Evolutionary conservation across 2,888 invertebrate genomes (phyloP).

Genomic region (Timema cristinae): DNA sequence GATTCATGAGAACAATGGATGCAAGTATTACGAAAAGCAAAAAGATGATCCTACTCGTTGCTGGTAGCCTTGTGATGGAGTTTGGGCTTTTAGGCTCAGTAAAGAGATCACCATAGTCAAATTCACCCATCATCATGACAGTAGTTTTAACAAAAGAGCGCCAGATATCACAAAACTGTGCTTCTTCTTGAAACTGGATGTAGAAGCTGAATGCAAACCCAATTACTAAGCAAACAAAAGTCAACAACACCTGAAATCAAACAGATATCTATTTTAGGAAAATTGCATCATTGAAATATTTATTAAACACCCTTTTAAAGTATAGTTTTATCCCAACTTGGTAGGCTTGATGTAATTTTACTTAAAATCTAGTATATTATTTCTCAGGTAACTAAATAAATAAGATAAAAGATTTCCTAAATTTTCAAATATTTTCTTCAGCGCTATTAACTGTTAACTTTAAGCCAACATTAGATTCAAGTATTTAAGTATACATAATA

Average conservation of each 20-base stretch:
- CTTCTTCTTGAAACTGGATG: slow-evolving; percentile 48
- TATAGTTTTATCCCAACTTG: no score
- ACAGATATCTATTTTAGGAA: not conserved
- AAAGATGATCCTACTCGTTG: slow-evolving; percentile 48
- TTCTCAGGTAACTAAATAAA: no score
- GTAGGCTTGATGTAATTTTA: no score
- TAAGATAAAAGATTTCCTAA: no score
- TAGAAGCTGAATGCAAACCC: slow-evolving; percentile 55
- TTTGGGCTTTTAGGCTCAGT: slow-evolving; percentile 30
- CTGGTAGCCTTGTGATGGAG: slow-evolving; percentile 32
- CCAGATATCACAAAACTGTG: slow-evolving; percentile 45
- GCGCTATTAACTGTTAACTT: no score
- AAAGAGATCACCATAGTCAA: slow-evolving; percentile 49
- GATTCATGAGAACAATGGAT: slow-evolving; percentile 54
- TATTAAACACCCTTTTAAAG: not conserved
- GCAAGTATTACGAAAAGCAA: slow-evolving; percentile 50
- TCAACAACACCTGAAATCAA: slow-evolving; percentile 47
- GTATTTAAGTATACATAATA: no score
- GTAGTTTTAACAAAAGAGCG: slow-evolving; percentile 49
- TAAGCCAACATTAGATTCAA: no score
- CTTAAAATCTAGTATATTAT: no score
- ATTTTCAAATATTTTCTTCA: no score
- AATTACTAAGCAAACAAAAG: slow-evolving; percentile 52
- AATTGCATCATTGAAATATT: no score
- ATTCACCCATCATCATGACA: slow-evolving; percentile 58